Conservation (phyloP, 1,140 invertebrate genomes). For the Apis florea region DNA sequence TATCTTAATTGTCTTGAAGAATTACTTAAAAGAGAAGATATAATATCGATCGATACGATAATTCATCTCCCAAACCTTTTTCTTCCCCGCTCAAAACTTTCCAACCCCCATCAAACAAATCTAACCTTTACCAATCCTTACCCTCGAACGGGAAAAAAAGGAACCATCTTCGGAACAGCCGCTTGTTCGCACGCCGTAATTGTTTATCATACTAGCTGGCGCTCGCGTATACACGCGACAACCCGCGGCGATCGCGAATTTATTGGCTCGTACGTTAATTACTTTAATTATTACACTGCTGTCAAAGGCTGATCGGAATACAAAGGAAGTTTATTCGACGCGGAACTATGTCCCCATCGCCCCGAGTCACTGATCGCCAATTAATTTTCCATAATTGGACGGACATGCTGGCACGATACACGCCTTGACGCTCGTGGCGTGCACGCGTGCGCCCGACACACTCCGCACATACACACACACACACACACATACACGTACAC, state of each 20-base stretch:
- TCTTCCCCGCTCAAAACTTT: no score
- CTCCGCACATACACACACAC: background rate
- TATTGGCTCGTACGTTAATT: constrained; percentile 71
- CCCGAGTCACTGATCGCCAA: constrained; percentile 73
- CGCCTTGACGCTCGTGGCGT: constrained; percentile 60
- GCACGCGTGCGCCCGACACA: constrained; percentile 8
- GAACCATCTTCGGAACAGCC: background rate
- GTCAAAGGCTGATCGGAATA: constrained; percentile 72
- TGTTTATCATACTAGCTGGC: constrained; percentile 3
- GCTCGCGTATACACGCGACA: background rate
- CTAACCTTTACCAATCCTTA: background rate
- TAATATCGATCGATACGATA: no score
- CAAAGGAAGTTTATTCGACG: constrained; percentile 70
- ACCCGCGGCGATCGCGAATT: constrained; percentile 63
- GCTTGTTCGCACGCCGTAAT: constrained; percentile 32
- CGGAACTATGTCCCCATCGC: constrained; percentile 66
- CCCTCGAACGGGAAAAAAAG: background rate
- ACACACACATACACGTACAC: no score
- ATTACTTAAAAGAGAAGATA: no score
- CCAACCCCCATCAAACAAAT: background rate
- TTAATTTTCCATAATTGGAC: constrained; percentile 79
- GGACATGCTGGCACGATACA: constrained; percentile 62
- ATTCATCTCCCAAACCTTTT: no score
- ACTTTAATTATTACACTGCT: constrained; percentile 75
- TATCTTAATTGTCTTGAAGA: no score